Evolutionary conservation across 2,797 vertebrate genomes (phyloP).

Genomic region (Phyllotis vaccarum): DNA sequence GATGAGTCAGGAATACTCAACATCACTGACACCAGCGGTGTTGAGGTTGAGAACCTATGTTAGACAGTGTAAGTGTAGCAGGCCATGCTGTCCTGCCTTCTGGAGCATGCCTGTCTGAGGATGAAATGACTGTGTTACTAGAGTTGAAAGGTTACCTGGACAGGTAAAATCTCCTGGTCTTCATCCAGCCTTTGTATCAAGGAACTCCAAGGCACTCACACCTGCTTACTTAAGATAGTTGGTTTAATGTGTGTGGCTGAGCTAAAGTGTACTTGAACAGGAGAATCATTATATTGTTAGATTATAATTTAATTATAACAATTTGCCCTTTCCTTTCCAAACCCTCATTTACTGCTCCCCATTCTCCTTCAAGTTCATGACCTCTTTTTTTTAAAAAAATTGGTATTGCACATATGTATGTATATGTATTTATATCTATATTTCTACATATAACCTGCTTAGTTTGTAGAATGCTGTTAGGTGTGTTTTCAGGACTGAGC

Average conservation of each 20-base stretch:
- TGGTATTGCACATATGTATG: background rate
- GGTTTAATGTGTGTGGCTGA: background rate
- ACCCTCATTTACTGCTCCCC: background rate
- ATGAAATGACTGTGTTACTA: background rate
- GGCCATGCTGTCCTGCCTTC: background rate
- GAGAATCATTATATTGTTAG: background rate
- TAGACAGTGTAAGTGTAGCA: background rate
- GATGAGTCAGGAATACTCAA: background rate
- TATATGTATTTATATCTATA: background rate
- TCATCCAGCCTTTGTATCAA: background rate
- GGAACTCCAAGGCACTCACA: background rate
- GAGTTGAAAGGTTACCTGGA: background rate
- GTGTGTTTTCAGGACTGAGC: background rate
- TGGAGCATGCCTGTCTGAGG: background rate
- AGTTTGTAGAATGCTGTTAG: background rate
- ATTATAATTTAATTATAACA: background rate
- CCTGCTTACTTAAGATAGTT: background rate
- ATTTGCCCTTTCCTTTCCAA: background rate
- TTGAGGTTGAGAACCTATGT: background rate
- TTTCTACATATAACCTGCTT: background rate
- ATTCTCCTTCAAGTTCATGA: background rate
- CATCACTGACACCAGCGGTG: too few species aligned
- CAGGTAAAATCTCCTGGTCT: background rate
- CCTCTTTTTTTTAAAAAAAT: background rate
- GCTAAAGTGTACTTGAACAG: background rate